Evolutionary conservation across 2,888 invertebrate species (phyloP).

Genomic region (Polyommatus iphigenia): DNA sequence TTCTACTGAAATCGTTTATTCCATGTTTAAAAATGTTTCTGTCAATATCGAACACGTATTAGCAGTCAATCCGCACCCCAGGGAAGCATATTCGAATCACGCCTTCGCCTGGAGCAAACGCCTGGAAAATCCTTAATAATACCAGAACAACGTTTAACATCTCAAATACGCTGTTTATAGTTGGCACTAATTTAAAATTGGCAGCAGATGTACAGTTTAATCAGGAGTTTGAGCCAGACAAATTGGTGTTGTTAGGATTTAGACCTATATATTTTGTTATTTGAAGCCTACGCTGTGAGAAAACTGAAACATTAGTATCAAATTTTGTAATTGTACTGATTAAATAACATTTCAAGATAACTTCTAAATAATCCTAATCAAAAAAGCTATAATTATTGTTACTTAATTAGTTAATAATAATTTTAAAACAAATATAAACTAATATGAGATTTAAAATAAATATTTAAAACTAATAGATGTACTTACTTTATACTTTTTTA

Average conservation of each 20-base stretch:
- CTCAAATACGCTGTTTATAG: constrained; percentile 29
- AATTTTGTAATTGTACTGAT: background rate
- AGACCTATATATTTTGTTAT: background rate
- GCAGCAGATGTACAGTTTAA: constrained; percentile 20
- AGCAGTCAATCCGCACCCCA: constrained; percentile 28
- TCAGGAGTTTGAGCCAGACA: constrained; percentile 1
- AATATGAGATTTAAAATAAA: no score
- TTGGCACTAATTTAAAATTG: constrained; percentile 29
- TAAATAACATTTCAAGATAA: background rate
- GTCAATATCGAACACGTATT: constrained; percentile 22
- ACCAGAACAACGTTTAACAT: constrained; percentile 30
- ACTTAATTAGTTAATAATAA: no score
- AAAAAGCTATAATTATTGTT: no score
- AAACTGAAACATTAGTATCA: background rate
- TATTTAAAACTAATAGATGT: no score
- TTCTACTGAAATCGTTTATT: background rate
- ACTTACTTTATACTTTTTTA: no score
- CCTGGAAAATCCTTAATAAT: constrained; percentile 29
- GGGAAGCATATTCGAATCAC: constrained; percentile 29
- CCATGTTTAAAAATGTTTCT: background rate
- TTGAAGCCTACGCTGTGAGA: background rate
- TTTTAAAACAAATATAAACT: no score
- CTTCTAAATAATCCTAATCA: no score
- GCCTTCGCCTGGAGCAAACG: constrained; percentile 25
- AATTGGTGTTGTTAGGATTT: background rate